Evolutionary conservation across 2,797 vertebrate species (phyloP), one percentile per base, ranked within the genome.

Genomic region (Hydrophis major): DNA sequence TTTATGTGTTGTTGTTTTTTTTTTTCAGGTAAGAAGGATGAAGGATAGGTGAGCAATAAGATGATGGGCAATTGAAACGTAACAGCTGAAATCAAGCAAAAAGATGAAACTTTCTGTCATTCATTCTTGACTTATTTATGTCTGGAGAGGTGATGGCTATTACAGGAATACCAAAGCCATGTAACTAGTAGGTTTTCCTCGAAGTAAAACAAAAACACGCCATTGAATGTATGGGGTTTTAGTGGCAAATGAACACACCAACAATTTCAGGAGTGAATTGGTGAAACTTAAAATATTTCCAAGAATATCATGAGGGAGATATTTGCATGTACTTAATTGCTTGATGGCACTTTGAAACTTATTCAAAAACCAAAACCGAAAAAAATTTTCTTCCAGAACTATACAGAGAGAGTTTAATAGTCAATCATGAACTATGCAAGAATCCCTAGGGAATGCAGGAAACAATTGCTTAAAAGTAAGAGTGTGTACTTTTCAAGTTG

Each of bases 271-370:
- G 53, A 32, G 4, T 16, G 55, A 74, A 88, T 60, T 32, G 37
- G 53, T 87, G 12, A 55, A 56, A 12, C 78, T 92, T 87, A 87
- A 55, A 87, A 27, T 32, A 20, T 87, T 56, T 87, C 55, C n/a
- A 56, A 87, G 28, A 37, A 88, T 20, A 32, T 28, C 28, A 32
- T 91, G 92, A 93, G 94, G 66, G 90, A 92, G 95, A 96, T 94
- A 97, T 95, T 97, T 97, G 95, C 94, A 92, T 92, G 66, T 89
- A 95, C 95, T 96, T 96, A 97, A 97, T 96, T 96, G 96, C 95
- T 96, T 94, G 95, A 95, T 28, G 59, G 12, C 89, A 92, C 92
- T 97, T 96, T 95, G 89, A 97, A 90, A 94, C 96, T 95, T 96
- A 96, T 95, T 95, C 95, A 92, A 95, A 96, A 93, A 95, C 95